Base-by-base conservation (phyloP, 2,888 invertebrate genomes). In the Aromia moschata region DNA sequence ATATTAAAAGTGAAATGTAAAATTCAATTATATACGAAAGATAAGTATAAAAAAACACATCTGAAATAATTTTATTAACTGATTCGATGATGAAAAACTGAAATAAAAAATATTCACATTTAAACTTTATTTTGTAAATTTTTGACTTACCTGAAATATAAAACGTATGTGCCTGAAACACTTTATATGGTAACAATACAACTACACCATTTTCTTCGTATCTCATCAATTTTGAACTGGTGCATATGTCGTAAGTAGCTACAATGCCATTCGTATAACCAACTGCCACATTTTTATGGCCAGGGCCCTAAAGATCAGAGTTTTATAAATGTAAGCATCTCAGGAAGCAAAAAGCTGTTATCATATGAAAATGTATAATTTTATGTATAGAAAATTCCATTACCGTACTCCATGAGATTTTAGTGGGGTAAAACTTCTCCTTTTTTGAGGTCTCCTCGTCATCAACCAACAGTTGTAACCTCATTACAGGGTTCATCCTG, bases 191-290 rank as follows among this genome's bases (percentile, higher is more conserved):
- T 68, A 84, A 83, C 25, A 88, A 74, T 17, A 84, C 75, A 0
- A 78, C 76, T 1, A 83, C 74, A 2, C 79, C 82, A 20, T 80
- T 76, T 57, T 81, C 76, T 2, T 71, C 76, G 43, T 71, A 78
- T 43, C 58, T 64, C 43, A 70, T 62, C 40, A 89, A 71, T 7
- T 84, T 81, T 0, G 88, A 87, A 11, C 81, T 77, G 1, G 79
- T 80, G 0, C 74, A 77, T 12, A 91, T 69, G 74, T 90, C 83
- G 81, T 85, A 91, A n/a, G 87, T 75, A 2, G 86, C 89, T 1
- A 86, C 83, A 20, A 86, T 81, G 0, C 91, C 91, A 73, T 88
- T 87, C 0, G 87, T 82, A 72, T 88, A 90, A 1, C 90, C 90
- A 1, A 87, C 89, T n/a, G 85, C 83, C 41, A 91, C 77, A 25